A percentile compares a stretch with the other conserved stretches of the same genome.
phyloP scores from a whole-genome alignment of 2,888 invertebrate species.

The Sesia bembeciformis region DNA sequence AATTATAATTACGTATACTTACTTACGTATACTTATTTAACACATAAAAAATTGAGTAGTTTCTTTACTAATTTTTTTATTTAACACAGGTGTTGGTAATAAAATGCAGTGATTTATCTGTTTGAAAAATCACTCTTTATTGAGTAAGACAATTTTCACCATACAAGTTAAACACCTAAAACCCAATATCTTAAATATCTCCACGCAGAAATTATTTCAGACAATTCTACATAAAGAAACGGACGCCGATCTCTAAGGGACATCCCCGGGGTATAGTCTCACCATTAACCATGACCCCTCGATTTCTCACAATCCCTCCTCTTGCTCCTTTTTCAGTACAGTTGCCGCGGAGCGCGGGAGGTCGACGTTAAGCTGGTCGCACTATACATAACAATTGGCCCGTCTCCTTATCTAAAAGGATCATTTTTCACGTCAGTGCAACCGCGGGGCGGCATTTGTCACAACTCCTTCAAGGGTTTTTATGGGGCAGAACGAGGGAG shows the following conservation, averaged over 20 bases:
- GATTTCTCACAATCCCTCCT: not conserved
- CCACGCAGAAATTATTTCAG: constrained; percentile 35
- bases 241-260: constrained; percentile 29
- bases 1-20: too few species aligned
- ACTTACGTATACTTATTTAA: too few species aligned
- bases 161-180: too few species aligned
- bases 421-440: constrained; percentile 66
- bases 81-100: too few species aligned
- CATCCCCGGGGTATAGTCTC: constrained; percentile 19
- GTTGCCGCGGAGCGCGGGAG: constrained; percentile 9
- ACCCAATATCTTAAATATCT: constrained; percentile 11
- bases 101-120: too few species aligned
- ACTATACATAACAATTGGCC: constrained; percentile 55
- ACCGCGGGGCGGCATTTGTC: constrained; percentile 55
- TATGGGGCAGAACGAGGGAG: constrained; percentile 19
- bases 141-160: too few species aligned
- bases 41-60: too few species aligned
- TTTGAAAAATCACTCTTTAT: too few species aligned
- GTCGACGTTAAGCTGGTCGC: constrained; percentile 21
- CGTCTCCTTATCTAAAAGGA: constrained; percentile 59
- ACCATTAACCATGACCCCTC: constrained; percentile 19
- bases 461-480: constrained; percentile 57
- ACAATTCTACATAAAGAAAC: constrained; percentile 27
- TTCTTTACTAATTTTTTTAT: too few species aligned
- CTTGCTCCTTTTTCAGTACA: not conserved